Evolutionary conservation across 2,797 vertebrate genomes (phyloP), one percentile per base, ranked within the genome.

Genomic region (Melanogrammus aeglefinus): DNA sequence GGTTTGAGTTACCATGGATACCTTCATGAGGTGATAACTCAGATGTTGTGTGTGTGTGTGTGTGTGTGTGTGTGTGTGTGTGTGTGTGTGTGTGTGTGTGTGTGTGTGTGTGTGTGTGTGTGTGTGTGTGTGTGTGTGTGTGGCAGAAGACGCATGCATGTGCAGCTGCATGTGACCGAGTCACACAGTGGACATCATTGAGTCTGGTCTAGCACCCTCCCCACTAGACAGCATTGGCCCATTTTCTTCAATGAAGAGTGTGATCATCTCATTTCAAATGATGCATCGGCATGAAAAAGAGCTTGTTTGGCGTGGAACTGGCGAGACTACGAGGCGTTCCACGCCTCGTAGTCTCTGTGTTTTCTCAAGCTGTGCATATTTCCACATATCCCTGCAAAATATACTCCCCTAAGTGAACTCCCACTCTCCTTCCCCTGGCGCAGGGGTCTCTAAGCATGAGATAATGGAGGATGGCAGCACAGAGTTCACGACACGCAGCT

Each of bases 1-100:
- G 92, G 92, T 93, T 92, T 85, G 79, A 70, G 88, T 94, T 86
- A 79, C 91, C 29, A 86, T 89, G 63, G 92, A 82, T 89, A 92
- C 89, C 4, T 12, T 12, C 76, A 35, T 74, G 74, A 73, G 76
- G 75, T 36, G 51, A 6, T 6, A n/a, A 6, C 13, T 18, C n/a
- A 21, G 3, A 6, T 57, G 3, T 57, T 63, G 57, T 24, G 57
- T 63, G 21, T 63, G 21, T 63, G 51, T 63, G 51, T 24, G 51
- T 63, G 51, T n/a, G 51, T 63, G 51, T 63, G 51, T 63, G 21
- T 57, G 21, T 57, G 51, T 41, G 39, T 41, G 39, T 44, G 16
- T 51, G 3, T 57, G 57, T 63, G 57, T 24, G 57, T 63, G 21
- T 63, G 21, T 63, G 51, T 63, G 51, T 24, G 51, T 63, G 51